A percentile compares a stretch with the other conserved stretches of the same genome.
phyloP scores from a whole-genome alignment of 2,113 vertebrate genomes.

The Dasyprocta punctata region DNA sequence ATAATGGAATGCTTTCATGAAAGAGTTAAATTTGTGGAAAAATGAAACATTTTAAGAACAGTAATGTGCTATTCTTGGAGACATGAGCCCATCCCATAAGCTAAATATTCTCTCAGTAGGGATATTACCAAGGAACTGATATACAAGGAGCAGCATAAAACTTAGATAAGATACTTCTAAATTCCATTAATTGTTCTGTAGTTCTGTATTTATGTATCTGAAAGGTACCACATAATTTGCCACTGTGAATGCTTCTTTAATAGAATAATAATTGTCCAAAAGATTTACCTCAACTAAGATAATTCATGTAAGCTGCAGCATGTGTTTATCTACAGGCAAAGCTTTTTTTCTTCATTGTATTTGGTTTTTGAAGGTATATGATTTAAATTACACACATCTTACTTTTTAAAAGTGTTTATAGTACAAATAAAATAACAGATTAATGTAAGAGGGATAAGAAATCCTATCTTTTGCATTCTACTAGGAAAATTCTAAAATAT shows the following conservation, averaged over 20 bases:
- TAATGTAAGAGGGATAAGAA: background rate
- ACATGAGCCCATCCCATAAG: background rate
- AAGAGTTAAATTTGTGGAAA: constrained; percentile 4
- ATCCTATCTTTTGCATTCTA: background rate
- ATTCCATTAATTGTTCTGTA: constrained; percentile 22
- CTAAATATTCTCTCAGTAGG: background rate
- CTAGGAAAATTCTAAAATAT: background rate
- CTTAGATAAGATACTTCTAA: background rate
- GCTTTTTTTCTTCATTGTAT: background rate
- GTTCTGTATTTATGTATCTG: background rate
- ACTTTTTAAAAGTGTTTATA: background rate
- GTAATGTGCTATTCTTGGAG: background rate
- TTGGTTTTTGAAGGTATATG: background rate
- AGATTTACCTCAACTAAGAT: background rate
- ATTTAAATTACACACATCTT: background rate
- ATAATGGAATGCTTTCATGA: background rate
- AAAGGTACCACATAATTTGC: background rate
- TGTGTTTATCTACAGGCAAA: background rate
- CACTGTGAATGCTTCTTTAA: constrained; percentile 31
- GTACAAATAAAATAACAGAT: background rate
- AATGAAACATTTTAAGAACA: background rate
- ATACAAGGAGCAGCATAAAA: background rate
- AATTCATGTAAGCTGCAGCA: background rate
- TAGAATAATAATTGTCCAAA: background rate
- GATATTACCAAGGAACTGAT: background rate